Base-by-base conservation (phyloP, 2,113 vertebrate species). In the Xiphias gladius region DNA sequence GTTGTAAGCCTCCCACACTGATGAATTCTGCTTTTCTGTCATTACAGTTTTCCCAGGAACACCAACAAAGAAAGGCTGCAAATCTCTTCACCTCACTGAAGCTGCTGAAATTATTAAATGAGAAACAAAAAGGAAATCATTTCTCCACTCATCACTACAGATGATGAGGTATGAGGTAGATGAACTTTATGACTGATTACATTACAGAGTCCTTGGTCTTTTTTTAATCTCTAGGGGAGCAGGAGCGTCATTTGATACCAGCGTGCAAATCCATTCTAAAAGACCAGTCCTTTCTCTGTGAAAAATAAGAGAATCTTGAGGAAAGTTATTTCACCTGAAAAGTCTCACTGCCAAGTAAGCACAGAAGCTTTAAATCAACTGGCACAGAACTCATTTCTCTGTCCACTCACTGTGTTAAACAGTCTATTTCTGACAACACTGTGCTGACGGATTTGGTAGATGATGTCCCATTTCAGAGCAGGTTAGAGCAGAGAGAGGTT, bases 401-500 rank as follows among this genome's bases (percentile, higher is more conserved):
- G 65, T 79, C 72, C 76, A 76, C 43, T 84, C 70, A 59, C 70
- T 68, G 73, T 68, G 73, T 73, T 84, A 58, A 77, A 80, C 24
- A 52, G 54, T 52, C 59, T 46, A 24, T 75, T 80, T 84, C 55
- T 76, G 62, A 66, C 61, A 78, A 68, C 43, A 46, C 50, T 57
- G 57, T 32, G 10, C 16, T 79, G 71, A 73, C 62, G 67, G 57
- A 71, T 76, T 78, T 76, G 61, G 32, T 54, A 35, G 57, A 75
- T 57, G 72, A 69, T 73, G 63, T 73, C 17, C 43, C 17, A 73
- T 80, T 89, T 84, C 79, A 65, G 43, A 55, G 54, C 39, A 30
- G 72, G 39, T 64, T 43, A 22, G 9, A 72, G 55, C 64, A 76
- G 65, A 86, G 85, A 69, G 12, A 78, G 64, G 72, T 88, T 73